Evolutionary conservation across 2,113 vertebrate species (phyloP).

Genomic region (Tauraco erythrolophus): DNA sequence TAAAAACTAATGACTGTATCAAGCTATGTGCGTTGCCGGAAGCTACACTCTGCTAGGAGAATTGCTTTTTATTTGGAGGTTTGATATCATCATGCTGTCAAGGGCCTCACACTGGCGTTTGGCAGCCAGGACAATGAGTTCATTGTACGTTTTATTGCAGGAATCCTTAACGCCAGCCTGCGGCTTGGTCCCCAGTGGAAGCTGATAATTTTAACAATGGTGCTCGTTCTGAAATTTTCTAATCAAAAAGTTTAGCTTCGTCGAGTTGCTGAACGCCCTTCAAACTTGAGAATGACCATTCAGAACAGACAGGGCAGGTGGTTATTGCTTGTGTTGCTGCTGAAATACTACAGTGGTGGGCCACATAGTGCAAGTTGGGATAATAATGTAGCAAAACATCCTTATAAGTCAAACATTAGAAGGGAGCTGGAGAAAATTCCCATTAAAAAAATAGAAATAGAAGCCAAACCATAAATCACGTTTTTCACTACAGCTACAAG

Average conservation of each 20-base stretch:
- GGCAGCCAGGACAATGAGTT: conserved; percentile 51
- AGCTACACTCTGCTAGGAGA: conserved; percentile 66
- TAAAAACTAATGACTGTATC: conserved; percentile 78
- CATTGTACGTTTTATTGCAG: conserved; percentile 23
- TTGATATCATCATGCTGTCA: conserved; percentile 59
- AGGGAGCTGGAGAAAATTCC: background rate
- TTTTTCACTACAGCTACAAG: background rate
- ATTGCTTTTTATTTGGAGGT: conserved; percentile 73
- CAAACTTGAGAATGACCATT: background rate
- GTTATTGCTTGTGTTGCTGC: background rate
- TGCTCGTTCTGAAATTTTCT: conserved; percentile 27
- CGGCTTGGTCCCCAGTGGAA: background rate
- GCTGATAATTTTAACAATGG: conserved; percentile 41
- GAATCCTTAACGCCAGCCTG: conserved; percentile 14
- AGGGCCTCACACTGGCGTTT: conserved; percentile 22
- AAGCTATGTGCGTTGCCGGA: conserved; percentile 58
- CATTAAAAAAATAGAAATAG: background rate
- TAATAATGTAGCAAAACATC: background rate
- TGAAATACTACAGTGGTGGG: background rate
- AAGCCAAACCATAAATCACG: background rate
- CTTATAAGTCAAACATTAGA: background rate
- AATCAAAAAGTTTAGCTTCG: conserved; percentile 29
- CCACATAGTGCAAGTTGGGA: rapidly evolving
- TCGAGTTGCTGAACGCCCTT: conserved; percentile 29
- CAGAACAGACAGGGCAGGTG: background rate